phyloP scores from a whole-genome alignment of 2,113 vertebrate species.

The Corapipo altera region DNA sequence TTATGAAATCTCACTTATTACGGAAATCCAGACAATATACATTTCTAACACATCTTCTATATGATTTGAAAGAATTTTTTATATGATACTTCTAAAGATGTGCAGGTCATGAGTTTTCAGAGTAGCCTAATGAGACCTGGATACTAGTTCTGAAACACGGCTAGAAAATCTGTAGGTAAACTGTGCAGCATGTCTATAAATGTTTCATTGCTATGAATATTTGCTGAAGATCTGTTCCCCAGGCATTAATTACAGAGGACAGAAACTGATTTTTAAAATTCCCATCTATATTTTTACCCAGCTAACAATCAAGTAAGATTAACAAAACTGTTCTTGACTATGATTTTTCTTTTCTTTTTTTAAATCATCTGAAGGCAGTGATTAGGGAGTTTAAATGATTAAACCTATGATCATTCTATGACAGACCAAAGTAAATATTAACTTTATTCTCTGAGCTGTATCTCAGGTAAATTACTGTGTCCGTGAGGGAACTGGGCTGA shows the following conservation, averaged over 20 bases:
- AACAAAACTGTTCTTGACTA: background rate
- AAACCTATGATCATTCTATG: background rate
- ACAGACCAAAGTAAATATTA: background rate
- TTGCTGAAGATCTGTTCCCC: slow-evolving; percentile 16
- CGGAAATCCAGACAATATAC: background rate
- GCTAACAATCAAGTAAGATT: background rate
- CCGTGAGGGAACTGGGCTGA: background rate
- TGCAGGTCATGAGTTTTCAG: background rate
- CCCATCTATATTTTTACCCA: slow-evolving; percentile 15
- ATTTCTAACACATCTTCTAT: background rate
- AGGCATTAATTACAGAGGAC: background rate
- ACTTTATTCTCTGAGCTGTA: background rate
- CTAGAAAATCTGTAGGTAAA: slow-evolving; percentile 22
- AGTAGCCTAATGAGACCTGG: background rate
- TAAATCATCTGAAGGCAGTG: background rate
- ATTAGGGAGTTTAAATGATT: background rate
- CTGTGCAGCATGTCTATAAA: background rate
- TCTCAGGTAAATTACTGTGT: background rate
- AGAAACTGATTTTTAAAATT: slow-evolving; percentile 5
- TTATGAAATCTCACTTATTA: background rate
- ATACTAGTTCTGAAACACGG: background rate
- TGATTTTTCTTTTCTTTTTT: background rate
- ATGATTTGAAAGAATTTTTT: background rate
- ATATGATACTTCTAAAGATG: background rate
- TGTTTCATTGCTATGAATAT: slow-evolving; percentile 29